A percentile compares a stretch with the other conserved stretches of the same genome.
Evolutionary conservation across 2,888 invertebrate genomes (phyloP).

Genomic region (Aleiodes alternator): DNA sequence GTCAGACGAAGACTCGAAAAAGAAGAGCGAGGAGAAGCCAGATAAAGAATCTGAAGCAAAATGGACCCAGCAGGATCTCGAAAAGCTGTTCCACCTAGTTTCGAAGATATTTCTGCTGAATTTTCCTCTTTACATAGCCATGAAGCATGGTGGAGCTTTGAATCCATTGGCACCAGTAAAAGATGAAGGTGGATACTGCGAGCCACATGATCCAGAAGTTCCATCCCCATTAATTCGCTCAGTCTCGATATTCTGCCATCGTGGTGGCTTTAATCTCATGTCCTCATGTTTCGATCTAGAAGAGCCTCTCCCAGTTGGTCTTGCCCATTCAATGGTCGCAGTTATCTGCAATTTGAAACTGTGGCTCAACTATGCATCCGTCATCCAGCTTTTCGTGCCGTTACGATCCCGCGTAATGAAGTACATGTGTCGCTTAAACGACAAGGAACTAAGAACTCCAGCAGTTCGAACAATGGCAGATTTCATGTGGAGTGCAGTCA

Average conservation of each 20-base stretch:
- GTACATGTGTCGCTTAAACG: conserved; percentile 95
- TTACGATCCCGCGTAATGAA: conserved; percentile 90
- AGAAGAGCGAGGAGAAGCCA: background rate
- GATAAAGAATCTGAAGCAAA: conserved; percentile 53
- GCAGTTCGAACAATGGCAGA: conserved; percentile 96
- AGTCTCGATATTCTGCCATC: conserved; percentile 95
- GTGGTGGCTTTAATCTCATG: conserved; percentile 92
- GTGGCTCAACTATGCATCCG: conserved; percentile 94
- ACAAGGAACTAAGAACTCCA: conserved; percentile 91
- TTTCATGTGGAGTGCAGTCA: conserved; percentile 97
- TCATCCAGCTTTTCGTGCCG: conserved; percentile 92
- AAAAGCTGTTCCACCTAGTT: conserved; percentile 90
- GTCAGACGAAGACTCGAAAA: too few relatives aligned
- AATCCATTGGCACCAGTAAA: conserved; percentile 73
- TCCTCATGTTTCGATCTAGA: conserved; percentile 89
- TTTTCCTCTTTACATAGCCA: conserved; percentile 92
- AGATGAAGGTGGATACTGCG: conserved; percentile 92
- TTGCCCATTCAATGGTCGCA: conserved; percentile 94
- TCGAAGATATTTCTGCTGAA: conserved; percentile 93
- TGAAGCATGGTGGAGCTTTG: conserved; percentile 84
- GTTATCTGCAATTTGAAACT: conserved; percentile 94
- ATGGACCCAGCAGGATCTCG: conserved; percentile 90
- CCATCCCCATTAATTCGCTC: conserved; percentile 92
- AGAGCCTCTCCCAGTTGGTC: conserved; percentile 87
- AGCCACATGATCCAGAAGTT: conserved; percentile 95